Conservation (phyloP, 2,797 vertebrate species). For the Anniella stebbinsi region DNA sequence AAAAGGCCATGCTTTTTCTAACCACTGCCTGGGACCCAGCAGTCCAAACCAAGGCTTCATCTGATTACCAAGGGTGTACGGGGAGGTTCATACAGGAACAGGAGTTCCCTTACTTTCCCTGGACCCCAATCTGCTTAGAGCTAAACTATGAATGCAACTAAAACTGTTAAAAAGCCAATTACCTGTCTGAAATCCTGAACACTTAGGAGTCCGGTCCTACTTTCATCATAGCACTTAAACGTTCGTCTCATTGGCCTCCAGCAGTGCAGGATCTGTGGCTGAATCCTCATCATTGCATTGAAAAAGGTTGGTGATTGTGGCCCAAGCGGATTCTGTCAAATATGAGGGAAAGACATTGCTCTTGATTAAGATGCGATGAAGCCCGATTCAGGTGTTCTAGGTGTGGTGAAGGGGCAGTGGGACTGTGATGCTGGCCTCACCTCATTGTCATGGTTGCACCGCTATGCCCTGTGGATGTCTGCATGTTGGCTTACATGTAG, state of each 20-base stretch:
- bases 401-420: background rate
- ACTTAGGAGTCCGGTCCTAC: conserved; percentile 67
- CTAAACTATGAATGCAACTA: background rate
- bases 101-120: too few relatives aligned
- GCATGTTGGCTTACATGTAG: background rate
- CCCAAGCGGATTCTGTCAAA: conserved; percentile 69
- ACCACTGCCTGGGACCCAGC: background rate
- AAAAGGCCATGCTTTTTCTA: background rate
- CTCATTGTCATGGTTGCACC: background rate
- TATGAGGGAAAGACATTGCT: background rate
- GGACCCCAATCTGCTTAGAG: background rate
- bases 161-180: conserved; percentile 17
- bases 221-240: conserved; percentile 75
- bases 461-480: background rate
- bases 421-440: background rate
- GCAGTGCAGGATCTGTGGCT: conserved; percentile 74
- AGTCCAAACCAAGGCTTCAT: background rate
- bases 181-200: conserved; percentile 83
- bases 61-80: background rate
- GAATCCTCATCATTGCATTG: conserved; percentile 77
- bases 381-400: background rate
- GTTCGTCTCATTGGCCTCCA: conserved; percentile 78
- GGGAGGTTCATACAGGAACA: background rate
- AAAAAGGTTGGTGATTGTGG: conserved; percentile 63
- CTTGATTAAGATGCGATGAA: background rate